Conservation (phyloP, 2,113 vertebrate species). For the Rhodinocichla rosea region DNA sequence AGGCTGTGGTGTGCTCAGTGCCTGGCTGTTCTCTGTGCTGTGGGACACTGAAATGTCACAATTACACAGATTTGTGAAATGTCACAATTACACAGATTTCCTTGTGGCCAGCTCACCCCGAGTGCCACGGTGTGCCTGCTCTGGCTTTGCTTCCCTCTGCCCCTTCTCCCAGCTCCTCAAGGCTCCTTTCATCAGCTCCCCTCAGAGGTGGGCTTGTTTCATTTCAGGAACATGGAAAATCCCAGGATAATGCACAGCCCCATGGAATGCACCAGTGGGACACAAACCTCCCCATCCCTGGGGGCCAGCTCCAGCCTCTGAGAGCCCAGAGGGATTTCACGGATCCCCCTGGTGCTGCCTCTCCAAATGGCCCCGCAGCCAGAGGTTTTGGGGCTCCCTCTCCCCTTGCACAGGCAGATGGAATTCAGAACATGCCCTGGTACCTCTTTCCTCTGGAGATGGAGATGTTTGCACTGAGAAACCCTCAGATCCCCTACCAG, state of each 20-base stretch:
- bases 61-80: fast-evolving
- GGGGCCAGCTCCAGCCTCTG: neutral
- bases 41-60: fast-evolving
- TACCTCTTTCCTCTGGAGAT: neutral
- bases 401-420: fast-evolving
- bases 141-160: neutral
- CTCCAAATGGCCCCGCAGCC: neutral
- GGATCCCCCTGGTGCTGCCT: neutral
- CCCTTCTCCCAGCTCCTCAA: neutral
- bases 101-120: neutral
- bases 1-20: neutral
- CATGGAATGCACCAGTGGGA: fast-evolving
- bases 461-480: neutral
- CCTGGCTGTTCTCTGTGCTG: neutral
- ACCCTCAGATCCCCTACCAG: neutral
- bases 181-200: neutral
- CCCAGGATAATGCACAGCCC: fast-evolving
- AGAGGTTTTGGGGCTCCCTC: neutral
- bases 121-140: fast-evolving
- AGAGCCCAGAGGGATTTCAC: neutral
- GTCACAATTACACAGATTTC: neutral
- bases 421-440: neutral
- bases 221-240: fast-evolving
- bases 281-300: fast-evolving
- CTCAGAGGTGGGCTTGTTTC: no score